phyloP scores from a whole-genome alignment of 2,797 vertebrate genomes.

The Melanotaenia parkinsoni region DNA sequence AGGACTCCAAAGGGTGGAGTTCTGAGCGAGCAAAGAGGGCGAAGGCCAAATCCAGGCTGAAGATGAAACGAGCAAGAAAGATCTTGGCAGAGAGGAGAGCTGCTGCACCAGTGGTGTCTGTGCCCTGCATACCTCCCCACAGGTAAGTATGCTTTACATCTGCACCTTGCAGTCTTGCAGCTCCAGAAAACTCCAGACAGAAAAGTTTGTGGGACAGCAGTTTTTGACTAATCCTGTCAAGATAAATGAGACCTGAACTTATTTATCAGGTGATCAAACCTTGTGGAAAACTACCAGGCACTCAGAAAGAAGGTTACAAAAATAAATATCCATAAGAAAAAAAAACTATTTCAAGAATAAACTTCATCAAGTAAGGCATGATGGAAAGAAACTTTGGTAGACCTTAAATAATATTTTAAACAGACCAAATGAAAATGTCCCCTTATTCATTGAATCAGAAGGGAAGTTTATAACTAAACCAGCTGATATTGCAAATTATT shows the following conservation, averaged over 20 bases:
- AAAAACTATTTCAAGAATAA: too few relatives aligned
- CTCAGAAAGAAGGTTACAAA: background rate
- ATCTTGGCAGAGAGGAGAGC: slow-evolving; percentile 97
- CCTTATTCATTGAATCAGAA: too few relatives aligned
- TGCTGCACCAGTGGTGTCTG: slow-evolving; percentile 95
- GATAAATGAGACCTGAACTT: background rate
- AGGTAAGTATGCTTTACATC: slow-evolving; percentile 78
- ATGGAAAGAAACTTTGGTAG: too few relatives aligned
- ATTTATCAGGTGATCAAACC: too few relatives aligned
- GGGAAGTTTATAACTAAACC: too few relatives aligned
- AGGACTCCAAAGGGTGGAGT: slow-evolving; percentile 96
- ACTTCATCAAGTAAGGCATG: too few relatives aligned
- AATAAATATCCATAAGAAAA: too few relatives aligned
- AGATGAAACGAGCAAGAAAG: slow-evolving; percentile 98
- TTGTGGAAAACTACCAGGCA: too few relatives aligned
- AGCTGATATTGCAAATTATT: too few relatives aligned
- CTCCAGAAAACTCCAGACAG: background rate
- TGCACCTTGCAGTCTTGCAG: background rate
- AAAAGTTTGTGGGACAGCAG: background rate
- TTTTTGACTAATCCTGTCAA: too few relatives aligned
- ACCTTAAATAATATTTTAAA: too few relatives aligned
- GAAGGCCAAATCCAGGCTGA: slow-evolving; percentile 97
- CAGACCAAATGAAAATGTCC: too few relatives aligned
- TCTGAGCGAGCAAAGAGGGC: slow-evolving; percentile 97
- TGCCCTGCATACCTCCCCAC: slow-evolving; percentile 98